These are phyloP conservation scores for Paedocypris micromegethes DNA, from an alignment of 2,797 vertebrate genomes.

Conservation along the genomic window DNA sequence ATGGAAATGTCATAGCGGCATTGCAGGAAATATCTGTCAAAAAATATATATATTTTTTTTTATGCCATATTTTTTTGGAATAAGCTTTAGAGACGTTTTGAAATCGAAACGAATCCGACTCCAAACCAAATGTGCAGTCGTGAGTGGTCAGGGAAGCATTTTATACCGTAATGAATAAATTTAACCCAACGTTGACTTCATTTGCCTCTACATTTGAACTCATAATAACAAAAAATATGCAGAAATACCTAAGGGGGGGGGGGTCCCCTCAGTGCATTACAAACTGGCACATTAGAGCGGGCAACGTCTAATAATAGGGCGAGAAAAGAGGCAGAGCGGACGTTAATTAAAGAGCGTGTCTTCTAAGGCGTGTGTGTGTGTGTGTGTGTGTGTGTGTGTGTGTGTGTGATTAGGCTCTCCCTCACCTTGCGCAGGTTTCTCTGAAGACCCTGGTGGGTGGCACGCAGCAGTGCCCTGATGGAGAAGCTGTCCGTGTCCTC, in stretches of 20 bases:
- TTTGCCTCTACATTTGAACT: background rate
- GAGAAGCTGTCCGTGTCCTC: constrained; percentile 95
- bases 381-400: too few species aligned
- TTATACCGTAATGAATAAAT: constrained; percentile 8
- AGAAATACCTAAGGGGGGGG: constrained; percentile 9
- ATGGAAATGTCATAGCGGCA: too few species aligned
- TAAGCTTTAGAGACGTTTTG: background rate
- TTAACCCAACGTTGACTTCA: background rate
- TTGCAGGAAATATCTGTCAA: too few species aligned
- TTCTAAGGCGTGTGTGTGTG: background rate
- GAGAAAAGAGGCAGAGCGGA: constrained; percentile 18
- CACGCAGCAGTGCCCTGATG: constrained; percentile 87
- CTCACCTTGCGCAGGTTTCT: constrained; percentile 88
- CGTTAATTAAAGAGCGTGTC: constrained; percentile 14
- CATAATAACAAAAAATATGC: constrained; percentile 2
- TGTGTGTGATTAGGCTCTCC: too few species aligned
- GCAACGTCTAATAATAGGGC: constrained; percentile 60
- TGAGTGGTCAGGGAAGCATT: background rate
- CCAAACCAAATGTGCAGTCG: background rate
- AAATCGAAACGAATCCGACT: background rate
- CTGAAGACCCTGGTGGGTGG: constrained; percentile 88
- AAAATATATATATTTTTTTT: too few species aligned
- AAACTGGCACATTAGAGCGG: constrained; percentile 43
- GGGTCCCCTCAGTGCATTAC: constrained; percentile 45
- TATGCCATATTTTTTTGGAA: too few species aligned